These are phyloP conservation scores for Cynocephalus volans DNA, from an alignment of 2,113 vertebrate species.

Conservation along the genomic window DNA sequence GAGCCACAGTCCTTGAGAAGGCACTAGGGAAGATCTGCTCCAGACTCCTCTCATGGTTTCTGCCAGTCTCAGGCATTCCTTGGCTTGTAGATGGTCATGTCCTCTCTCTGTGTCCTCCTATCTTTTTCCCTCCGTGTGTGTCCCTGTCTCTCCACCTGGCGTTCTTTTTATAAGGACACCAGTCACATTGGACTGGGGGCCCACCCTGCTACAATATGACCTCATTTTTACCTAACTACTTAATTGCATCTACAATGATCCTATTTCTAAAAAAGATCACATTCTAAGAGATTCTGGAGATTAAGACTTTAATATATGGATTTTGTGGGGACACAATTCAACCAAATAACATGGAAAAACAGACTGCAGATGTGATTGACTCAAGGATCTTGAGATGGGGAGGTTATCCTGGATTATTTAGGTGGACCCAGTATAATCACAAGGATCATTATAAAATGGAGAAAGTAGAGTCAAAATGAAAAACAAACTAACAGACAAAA, in stretches of 20 bases:
- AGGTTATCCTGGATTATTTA: background rate
- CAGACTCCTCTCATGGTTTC: background rate
- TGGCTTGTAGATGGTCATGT: background rate
- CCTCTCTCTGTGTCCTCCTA: background rate
- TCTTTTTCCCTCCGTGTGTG: background rate
- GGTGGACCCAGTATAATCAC: background rate
- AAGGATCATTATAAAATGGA: background rate
- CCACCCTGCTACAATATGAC: background rate
- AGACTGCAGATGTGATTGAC: background rate
- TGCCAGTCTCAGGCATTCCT: background rate
- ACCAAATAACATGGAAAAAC: background rate
- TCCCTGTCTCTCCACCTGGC: background rate
- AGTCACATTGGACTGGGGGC: too few species aligned
- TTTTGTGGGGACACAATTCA: background rate
- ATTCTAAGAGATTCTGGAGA: background rate
- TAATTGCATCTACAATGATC: too few species aligned
- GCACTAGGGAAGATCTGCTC: background rate
- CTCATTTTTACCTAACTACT: background rate
- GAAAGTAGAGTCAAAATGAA: background rate
- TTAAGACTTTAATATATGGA: background rate
- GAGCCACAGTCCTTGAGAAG: background rate
- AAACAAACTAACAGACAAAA: too few species aligned
- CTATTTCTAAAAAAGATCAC: background rate
- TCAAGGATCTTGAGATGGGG: background rate
- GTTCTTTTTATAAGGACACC: background rate